phyloP scores from a whole-genome alignment of 2,888 invertebrate species.

The Chaetoderma sp. region DNA sequence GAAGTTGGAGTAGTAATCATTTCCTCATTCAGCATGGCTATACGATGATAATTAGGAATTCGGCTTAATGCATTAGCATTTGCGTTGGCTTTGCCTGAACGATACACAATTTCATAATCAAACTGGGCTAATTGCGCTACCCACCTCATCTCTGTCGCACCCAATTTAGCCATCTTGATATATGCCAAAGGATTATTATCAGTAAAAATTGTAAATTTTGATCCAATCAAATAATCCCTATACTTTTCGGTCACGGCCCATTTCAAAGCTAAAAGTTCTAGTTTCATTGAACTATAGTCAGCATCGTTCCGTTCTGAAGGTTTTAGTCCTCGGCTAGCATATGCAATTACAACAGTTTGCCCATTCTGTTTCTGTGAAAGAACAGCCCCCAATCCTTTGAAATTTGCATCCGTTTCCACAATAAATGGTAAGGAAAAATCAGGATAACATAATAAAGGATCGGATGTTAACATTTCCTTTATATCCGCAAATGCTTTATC shows the following conservation, averaged over 20 bases:
- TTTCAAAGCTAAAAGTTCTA: constrained; percentile 3
- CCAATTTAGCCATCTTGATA: too few species aligned
- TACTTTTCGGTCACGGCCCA: constrained; percentile 8
- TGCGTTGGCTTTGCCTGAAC: too few species aligned
- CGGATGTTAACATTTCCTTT: constrained; percentile 4
- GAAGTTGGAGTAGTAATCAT: too few species aligned
- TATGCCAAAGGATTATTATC: too few species aligned
- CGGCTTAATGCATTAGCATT: too few species aligned
- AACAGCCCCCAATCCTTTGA: constrained; percentile 20
- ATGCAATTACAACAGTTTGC: not conserved
- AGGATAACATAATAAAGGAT: constrained; percentile 21
- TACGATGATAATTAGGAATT: too few species aligned
- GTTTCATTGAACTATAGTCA: not conserved
- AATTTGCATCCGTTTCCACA: constrained; percentile 25
- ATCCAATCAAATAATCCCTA: not conserved
- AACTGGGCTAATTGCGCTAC: too few species aligned
- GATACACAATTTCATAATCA: too few species aligned
- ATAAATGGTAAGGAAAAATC: constrained; percentile 12
- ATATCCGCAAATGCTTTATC: constrained; percentile 11
- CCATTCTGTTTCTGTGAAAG: constrained; percentile 8
- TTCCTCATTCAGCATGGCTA: too few species aligned
- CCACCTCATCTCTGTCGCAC: too few species aligned
- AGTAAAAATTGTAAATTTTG: not conserved
- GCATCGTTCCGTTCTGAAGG: not conserved
- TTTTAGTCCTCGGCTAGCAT: constrained; percentile 4